A percentile compares a stretch with the other conserved stretches of the same genome.
phyloP scores from a whole-genome alignment of 2,888 invertebrate genomes.

The Choristoneura rosaceana region DNA sequence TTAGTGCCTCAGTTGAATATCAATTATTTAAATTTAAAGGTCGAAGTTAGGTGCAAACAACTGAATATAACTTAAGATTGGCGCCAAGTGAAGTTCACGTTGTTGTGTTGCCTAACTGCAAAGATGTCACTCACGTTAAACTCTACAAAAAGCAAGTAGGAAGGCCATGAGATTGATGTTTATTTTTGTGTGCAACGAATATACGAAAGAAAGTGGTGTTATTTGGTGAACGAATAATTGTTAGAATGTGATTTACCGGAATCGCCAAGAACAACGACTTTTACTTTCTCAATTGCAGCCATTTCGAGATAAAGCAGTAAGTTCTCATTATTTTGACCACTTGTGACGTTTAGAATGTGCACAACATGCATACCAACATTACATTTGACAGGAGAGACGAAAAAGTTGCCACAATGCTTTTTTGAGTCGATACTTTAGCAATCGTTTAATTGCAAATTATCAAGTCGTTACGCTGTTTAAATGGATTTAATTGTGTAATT shows the following conservation, averaged over 20 bases:
- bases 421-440: neutral
- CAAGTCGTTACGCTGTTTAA: neutral
- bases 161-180: constrained; percentile 35
- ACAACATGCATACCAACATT: constrained; percentile 30
- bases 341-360: constrained; percentile 33
- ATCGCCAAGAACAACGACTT: constrained; percentile 96
- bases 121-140: constrained; percentile 70
- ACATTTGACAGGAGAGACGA: neutral
- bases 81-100: constrained; percentile 53
- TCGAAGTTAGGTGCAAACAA: neutral
- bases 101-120: constrained; percentile 64
- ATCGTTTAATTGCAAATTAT: neutral
- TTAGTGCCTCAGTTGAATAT: too few species aligned
- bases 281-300: constrained; percentile 95
- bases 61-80: constrained; percentile 43
- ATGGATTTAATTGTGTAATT: neutral
- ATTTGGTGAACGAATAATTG: constrained; percentile 44
- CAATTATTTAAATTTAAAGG: neutral
- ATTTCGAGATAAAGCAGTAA: constrained; percentile 79
- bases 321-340: constrained; percentile 61
- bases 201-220: constrained; percentile 41
- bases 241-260: constrained; percentile 86
- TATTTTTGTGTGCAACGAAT: constrained; percentile 34
- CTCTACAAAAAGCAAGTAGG: constrained; percentile 64
- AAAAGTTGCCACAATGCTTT: constrained; percentile 29